Evolutionary conservation across 2,888 invertebrate genomes (phyloP), one percentile per base, ranked within the genome.

Genomic region (Eustalomyia histrio): DNA sequence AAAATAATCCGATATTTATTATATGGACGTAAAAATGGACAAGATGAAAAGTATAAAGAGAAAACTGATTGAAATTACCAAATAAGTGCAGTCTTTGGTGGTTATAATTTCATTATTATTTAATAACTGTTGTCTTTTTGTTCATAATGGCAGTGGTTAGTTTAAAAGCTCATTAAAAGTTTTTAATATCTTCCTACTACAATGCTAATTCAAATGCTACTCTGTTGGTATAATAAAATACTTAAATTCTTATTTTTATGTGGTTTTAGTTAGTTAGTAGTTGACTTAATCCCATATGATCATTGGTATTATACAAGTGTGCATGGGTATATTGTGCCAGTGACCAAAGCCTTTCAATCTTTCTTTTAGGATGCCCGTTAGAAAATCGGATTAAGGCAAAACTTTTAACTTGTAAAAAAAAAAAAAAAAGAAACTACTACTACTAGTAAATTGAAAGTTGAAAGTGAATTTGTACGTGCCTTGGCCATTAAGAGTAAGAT

Each of bases 401-500:
- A 83, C 80, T 83, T 83, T 83, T 73, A 78, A 75, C 79, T 68
- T 61, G 29, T 14, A 29, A 16, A 17, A 14, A 7, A 50, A 1
- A 29, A 29, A 21, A 33, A 53, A 65, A 43, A 57, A 55, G 1
- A 39, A 16, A 14, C 17, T 50, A 64, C 9, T 74, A 68, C 47
- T 53, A 83, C 6, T 74, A 76, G 53, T 53, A 80, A 83, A 80
- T 83, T 80, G 76, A 83, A 83, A 76, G 82, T 79, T 83, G 76
- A 83, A 83, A 83, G 82, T 83, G 82, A 83, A 83, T 83, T 83
- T 71, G 73, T 83, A 82, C 80, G 80, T 76, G 80, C 76, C 35
- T 29, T 61, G 21, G 67, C 72, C 75, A 68, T 60, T 64, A 76
- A 76, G 58, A 82, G 75, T 63, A 76, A 74, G 67, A 74, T 71